phyloP scores from a whole-genome alignment of 2,113 vertebrate genomes.

The Ctenomys sociabilis region DNA sequence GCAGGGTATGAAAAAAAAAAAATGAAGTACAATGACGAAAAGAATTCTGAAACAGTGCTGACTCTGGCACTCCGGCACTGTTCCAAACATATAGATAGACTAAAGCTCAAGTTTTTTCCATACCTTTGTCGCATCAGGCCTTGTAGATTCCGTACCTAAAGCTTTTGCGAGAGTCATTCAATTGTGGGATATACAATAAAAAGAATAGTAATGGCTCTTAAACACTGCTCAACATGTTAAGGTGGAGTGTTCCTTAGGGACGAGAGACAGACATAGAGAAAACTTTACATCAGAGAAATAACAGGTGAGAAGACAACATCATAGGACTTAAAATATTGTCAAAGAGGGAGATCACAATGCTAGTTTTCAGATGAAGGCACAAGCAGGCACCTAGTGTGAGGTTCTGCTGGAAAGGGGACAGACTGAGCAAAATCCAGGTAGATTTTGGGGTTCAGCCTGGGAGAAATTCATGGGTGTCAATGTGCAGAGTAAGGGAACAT shows the following conservation, averaged over 20 bases:
- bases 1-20: too few species aligned
- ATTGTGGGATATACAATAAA: background rate
- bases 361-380: background rate
- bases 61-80: too few species aligned
- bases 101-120: background rate
- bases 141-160: background rate
- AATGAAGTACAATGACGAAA: too few species aligned
- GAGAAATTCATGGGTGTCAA: background rate
- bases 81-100: background rate
- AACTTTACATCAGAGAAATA: background rate
- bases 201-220: background rate
- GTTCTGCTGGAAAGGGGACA: background rate
- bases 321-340: background rate
- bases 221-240: too few species aligned
- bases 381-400: background rate
- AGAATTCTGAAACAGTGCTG: background rate
- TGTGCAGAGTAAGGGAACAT: background rate
- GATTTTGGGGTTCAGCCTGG: background rate
- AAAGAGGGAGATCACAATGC: background rate
- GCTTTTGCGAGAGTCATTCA: background rate
- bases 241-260: background rate
- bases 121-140: background rate
- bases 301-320: background rate
- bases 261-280: background rate
- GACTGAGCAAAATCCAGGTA: background rate